A percentile compares a stretch with the other conserved stretches of the same genome.
Conservation (phyloP, 2,113 vertebrate genomes). For the Egretta garzetta region DNA sequence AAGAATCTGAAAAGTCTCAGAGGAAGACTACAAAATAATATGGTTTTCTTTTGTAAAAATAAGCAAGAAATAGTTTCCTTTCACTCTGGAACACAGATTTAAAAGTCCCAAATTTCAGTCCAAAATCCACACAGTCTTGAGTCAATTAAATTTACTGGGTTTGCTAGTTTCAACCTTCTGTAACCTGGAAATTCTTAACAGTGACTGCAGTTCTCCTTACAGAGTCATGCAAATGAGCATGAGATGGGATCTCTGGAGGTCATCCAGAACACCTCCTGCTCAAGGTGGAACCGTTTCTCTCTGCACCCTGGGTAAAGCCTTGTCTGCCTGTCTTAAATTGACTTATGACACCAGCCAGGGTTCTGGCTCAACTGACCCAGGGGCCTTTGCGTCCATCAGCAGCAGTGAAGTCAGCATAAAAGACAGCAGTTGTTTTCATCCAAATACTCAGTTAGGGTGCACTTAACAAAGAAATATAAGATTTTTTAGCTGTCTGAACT, state of each 20-base stretch:
- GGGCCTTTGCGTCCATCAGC: fast-evolving
- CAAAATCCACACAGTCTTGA: neutral
- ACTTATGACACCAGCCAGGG: neutral
- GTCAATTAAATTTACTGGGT: neutral
- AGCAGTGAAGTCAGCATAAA: neutral
- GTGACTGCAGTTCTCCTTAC: neutral
- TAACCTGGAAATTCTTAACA: neutral
- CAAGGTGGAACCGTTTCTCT: neutral
- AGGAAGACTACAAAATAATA: neutral
- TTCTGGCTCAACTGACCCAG: neutral
- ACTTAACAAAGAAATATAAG: neutral
- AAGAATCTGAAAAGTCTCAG: neutral
- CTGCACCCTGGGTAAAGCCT: neutral
- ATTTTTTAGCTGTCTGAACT: neutral
- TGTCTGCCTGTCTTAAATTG: neutral
- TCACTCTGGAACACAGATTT: neutral
- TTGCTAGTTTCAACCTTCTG: neutral
- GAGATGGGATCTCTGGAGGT: neutral
- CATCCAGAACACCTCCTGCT: neutral
- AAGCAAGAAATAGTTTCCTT: neutral
- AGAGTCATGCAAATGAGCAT: neutral
- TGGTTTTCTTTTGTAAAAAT: neutral
- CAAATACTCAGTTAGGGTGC: neutral
- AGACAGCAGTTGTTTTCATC: neutral
- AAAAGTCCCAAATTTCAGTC: neutral